Conservation (phyloP, 2,888 invertebrate genomes). For the Acrocyrtus sp. region DNA sequence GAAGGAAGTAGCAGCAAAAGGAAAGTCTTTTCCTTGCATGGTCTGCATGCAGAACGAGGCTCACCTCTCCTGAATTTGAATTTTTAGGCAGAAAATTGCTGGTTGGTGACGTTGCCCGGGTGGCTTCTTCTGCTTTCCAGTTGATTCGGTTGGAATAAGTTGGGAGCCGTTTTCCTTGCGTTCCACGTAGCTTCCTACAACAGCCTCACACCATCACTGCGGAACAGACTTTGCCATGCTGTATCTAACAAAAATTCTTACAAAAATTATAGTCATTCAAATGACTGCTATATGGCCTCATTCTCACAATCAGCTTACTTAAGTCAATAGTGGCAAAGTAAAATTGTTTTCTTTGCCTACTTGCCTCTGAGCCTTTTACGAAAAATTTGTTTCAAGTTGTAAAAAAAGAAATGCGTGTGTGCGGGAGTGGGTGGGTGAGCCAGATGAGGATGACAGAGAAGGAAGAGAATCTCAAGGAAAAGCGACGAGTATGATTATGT, state of each 20-base stretch:
- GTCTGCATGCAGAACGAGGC: slow-evolving; percentile 46
- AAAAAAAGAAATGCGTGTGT: too few species aligned
- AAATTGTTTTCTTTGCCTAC: not conserved
- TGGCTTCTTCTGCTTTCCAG: slow-evolving; percentile 23
- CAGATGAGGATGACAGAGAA: not conserved
- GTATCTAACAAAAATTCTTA: slow-evolving; percentile 5
- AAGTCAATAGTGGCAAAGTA: slow-evolving; percentile 13
- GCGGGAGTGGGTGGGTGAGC: not conserved
- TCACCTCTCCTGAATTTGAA: slow-evolving; percentile 49
- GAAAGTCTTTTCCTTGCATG: slow-evolving; percentile 34
- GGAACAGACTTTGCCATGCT: too few species aligned
- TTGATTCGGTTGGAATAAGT: slow-evolving; percentile 27
- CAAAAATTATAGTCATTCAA: too few species aligned
- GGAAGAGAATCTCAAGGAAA: not conserved
- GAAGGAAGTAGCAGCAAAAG: not conserved
- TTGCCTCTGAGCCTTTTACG: not conserved
- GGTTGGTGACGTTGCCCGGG: slow-evolving; percentile 4
- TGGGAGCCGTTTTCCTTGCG: not conserved
- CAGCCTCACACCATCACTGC: too few species aligned
- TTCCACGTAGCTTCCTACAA: not conserved
- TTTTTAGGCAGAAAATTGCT: slow-evolving; percentile 18
- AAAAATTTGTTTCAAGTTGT: too few species aligned
- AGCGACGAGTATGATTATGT: slow-evolving; percentile 37
- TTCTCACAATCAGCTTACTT: slow-evolving; percentile 16
- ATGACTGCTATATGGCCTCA: not conserved